These are phyloP conservation scores for Pteruthius melanotis DNA, from an alignment of 2,113 vertebrate species.

Conservation along the genomic window DNA sequence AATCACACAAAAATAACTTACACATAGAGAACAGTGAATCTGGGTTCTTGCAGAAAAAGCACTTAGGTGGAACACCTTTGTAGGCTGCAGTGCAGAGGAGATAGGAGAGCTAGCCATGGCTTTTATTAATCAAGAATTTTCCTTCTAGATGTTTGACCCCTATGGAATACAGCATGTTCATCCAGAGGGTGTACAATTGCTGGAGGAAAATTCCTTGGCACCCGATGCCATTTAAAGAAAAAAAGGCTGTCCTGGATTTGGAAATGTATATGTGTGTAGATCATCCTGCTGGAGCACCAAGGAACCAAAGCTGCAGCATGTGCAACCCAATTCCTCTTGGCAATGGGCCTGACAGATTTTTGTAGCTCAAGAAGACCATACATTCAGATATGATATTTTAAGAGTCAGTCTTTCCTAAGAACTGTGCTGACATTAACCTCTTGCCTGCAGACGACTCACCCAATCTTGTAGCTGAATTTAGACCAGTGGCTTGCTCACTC, in stretches of 20 bases:
- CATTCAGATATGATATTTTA: slow-evolving; percentile 46
- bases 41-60: neutral
- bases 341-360: slow-evolving; percentile 17
- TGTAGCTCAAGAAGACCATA: slow-evolving; percentile 32
- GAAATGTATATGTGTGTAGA: neutral
- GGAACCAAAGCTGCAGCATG: neutral
- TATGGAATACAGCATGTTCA: neutral
- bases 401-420: slow-evolving; percentile 23
- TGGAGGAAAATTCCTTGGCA: neutral
- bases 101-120: neutral
- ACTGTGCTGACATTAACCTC: slow-evolving; percentile 31
- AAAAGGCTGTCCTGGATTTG: neutral
- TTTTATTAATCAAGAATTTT: neutral
- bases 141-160: neutral
- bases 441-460: neutral
- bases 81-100: neutral
- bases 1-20: neutral
- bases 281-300: neutral
- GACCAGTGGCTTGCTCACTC: neutral
- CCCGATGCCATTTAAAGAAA: neutral
- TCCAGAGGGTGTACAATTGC: neutral
- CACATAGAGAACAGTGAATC: neutral
- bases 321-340: slow-evolving; percentile 41
- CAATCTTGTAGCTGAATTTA: neutral
- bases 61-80: neutral